Evolutionary conservation across 2,888 invertebrate genomes (phyloP).

Genomic region (Hirtodrosophila confusa): DNA sequence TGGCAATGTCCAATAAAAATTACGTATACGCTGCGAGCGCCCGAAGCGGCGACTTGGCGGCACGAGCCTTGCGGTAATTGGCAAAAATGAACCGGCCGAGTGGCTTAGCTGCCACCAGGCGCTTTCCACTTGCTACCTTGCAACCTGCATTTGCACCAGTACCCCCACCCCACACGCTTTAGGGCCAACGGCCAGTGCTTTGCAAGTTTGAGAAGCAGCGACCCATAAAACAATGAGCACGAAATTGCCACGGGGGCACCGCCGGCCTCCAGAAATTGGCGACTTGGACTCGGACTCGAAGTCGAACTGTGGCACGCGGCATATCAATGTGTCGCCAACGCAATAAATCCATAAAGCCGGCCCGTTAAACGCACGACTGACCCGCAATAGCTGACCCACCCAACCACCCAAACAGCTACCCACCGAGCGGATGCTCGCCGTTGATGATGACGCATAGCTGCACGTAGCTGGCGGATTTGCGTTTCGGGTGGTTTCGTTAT

Average conservation of each 20-base stretch:
- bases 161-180: constrained; percentile 1
- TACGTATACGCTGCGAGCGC: constrained; percentile 63
- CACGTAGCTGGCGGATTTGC: constrained; percentile 56
- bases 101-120: constrained; percentile 20
- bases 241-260: constrained; percentile 32
- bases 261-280: constrained; percentile 34
- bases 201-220: constrained; percentile 28
- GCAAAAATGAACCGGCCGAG: constrained; percentile 44
- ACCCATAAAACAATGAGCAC: constrained; percentile 64
- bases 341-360: constrained; percentile 68
- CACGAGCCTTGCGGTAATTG: constrained; percentile 70
- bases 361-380: constrained; percentile 59
- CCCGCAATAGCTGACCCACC: constrained; percentile 12
- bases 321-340: constrained; percentile 75
- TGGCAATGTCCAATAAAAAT: constrained; percentile 74
- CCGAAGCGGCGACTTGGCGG: constrained; percentile 47
- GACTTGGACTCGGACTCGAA: constrained; percentile 20
- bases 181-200: constrained; percentile 21
- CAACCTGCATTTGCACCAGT: constrained; percentile 22
- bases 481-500: constrained; percentile 52
- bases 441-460: constrained; percentile 63
- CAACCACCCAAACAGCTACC: constrained; percentile 1
- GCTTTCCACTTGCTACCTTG: constrained; percentile 17
- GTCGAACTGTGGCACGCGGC: constrained; percentile 45
- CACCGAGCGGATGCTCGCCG: neutral